Evolutionary conservation across 2,113 vertebrate species (phyloP).

Genomic region (Lagopus muta): DNA sequence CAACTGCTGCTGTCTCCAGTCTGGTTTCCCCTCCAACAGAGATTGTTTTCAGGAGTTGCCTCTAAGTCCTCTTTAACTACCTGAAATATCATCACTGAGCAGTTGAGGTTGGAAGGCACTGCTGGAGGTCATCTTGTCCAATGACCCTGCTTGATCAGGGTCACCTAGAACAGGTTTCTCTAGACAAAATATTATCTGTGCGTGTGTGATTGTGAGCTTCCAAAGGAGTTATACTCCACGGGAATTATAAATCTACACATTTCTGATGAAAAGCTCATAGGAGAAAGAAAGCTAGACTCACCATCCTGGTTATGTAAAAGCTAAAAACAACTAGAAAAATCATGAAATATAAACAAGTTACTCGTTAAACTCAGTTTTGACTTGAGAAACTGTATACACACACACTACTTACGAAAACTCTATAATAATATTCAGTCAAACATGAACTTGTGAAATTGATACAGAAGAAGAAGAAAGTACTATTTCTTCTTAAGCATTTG

Average conservation of each 20-base stretch:
- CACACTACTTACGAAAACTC: not conserved
- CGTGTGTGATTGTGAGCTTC: not conserved
- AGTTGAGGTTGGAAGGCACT: not conserved
- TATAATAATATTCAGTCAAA: not conserved
- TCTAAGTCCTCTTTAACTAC: not conserved
- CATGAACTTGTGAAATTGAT: not conserved
- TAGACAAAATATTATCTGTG: not conserved
- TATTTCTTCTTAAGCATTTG: not conserved
- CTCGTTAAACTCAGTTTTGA: not conserved
- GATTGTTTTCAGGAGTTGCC: too few relatives aligned
- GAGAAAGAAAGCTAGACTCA: not conserved
- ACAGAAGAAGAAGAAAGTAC: not conserved
- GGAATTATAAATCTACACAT: rapidly evolving
- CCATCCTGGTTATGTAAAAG: not conserved
- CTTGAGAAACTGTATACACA: not conserved
- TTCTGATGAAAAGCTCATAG: not conserved
- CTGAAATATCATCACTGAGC: not conserved
- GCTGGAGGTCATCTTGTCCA: not conserved
- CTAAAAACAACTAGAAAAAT: not conserved
- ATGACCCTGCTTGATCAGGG: not conserved
- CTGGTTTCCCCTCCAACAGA: not conserved
- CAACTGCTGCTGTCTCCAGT: not conserved
- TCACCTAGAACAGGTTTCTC: not conserved
- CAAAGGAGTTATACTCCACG: not conserved
- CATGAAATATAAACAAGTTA: not conserved